Evolutionary conservation across 2,888 invertebrate species (phyloP), one percentile per base, ranked within the genome.

Genomic region (Nesidiocoris tenuis): DNA sequence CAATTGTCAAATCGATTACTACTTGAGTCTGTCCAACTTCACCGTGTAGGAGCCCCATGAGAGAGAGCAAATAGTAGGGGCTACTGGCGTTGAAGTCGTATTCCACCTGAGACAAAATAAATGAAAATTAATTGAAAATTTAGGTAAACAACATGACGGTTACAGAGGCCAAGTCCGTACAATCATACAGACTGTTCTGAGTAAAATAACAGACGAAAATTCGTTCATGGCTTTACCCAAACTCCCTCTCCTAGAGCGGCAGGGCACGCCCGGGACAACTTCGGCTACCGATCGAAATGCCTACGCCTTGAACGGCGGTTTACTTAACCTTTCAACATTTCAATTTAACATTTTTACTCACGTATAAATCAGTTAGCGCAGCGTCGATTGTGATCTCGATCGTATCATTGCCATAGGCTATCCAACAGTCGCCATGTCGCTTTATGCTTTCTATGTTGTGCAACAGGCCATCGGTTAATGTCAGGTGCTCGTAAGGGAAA

Each of bases 401-500:
- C n/a, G 63, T 72, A 9, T 25, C 54, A 22, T 63, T 72, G 25
- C 1, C 21, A 21, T 61, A 72, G 0, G 25, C 17, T 16, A 72
- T 21, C 16, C 5, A 3, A 9, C 72, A 72, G 61, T 72, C 55
- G n/a, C 72, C 72, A 3, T 63, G 18, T 16, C 72, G 39, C 19
- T 63, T 61, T 9, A 72, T 39, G 17, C 56, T 61, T 39, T 72
- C 61, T 7, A 72, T 7, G 39, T 72, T 72, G 18, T 24, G 17
- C 17, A 72, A 21, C 7, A 25, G n/a, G 2, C 72, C 72, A n/a
- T 39, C 21, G 5, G 61, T 72, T 18, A 72, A n/a, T 12, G 61
- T 72, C 12, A 72, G 39, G 23, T 72, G 72, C 18, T 61, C 39
- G 63, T 72, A 72, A 18, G 72, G 72, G 17, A 72, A 72, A 61